Evolutionary conservation across 2,888 invertebrate species (phyloP).

Genomic region (Germaria angustata): DNA sequence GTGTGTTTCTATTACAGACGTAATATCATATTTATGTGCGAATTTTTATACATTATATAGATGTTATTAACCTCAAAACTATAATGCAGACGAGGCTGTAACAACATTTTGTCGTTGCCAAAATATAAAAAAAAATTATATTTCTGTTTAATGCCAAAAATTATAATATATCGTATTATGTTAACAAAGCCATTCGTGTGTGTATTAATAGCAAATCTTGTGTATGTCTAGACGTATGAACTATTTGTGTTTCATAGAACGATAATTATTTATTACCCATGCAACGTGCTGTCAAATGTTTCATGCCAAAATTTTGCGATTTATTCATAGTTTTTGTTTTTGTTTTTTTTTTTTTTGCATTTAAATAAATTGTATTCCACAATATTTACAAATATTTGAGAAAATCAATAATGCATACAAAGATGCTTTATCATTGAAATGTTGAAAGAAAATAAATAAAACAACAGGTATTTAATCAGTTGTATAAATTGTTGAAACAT

Average conservation of each 20-base stretch:
- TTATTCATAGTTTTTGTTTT: background rate
- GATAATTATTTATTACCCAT: conserved; percentile 3
- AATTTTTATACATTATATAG: too few relatives aligned
- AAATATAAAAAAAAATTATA: background rate
- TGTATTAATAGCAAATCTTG: background rate
- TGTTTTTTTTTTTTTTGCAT: background rate
- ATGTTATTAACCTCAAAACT: background rate
- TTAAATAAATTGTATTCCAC: background rate
- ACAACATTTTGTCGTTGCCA: background rate
- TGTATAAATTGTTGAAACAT: too few relatives aligned
- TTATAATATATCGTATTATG: background rate
- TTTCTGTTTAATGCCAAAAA: background rate
- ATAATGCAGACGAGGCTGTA: too few relatives aligned
- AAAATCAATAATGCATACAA: background rate
- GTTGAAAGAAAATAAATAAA: background rate
- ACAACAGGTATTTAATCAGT: background rate
- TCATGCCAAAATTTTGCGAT: background rate
- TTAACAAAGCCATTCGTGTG: background rate
- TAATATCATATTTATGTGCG: too few relatives aligned
- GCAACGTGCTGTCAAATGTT: background rate
- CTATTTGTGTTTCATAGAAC: background rate
- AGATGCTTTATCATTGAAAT: background rate
- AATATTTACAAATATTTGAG: background rate
- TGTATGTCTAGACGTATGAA: conserved; percentile 3
- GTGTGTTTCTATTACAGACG: too few relatives aligned